Base-by-base conservation (phyloP, 1,140 invertebrate species). In the Drosophila ironensis region DNA sequence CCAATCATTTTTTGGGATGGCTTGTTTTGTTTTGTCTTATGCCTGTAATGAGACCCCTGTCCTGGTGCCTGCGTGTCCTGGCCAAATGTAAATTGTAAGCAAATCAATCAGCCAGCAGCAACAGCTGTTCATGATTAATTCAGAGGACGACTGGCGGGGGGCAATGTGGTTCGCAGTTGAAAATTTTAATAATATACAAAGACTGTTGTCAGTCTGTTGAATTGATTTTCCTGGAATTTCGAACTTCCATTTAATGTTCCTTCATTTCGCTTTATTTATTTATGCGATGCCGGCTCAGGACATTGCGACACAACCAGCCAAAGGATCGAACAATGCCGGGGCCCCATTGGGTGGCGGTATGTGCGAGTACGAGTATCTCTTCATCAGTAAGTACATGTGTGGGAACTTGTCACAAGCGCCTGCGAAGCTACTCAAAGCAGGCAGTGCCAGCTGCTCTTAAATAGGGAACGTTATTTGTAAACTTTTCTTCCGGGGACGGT, bases 221-320 rank as follows among this genome's bases (percentile, higher is more conserved):
- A 84, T 84, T 72, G 78, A 81, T 77, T 81, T 76, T 77, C 54
- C 30, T 19, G n/a, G 71, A 71, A 75, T 71, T 66, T 14, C 12
- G 71, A 71, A 75, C 67, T 66, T 19, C 5, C 45, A 22, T 56
- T 75, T 56, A 60, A 56, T 74, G 41, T 51, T 37, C 45, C 12
- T 14, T 33, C 63, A 46, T 35, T 53, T 46, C 35, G 4, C 14
- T 20, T 64, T 41, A 81, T 66, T 63, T 59, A 74, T 53, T 60
- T 63, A 75, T 70, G 42, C 45, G 37, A 37, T 51, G 37, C 17
- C 30, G 14, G 24, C 28, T 12, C 20, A 16, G 17, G 35, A 48
- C 35, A 38, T 25, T 41, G 14, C 12, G 30, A 19, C 27, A 9
- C 40, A 20, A 17, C 16, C 25, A 14, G 30, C 11, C 46, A 63